Conservation (phyloP, 2,888 invertebrate genomes). For the Aspidiotus destructor region DNA sequence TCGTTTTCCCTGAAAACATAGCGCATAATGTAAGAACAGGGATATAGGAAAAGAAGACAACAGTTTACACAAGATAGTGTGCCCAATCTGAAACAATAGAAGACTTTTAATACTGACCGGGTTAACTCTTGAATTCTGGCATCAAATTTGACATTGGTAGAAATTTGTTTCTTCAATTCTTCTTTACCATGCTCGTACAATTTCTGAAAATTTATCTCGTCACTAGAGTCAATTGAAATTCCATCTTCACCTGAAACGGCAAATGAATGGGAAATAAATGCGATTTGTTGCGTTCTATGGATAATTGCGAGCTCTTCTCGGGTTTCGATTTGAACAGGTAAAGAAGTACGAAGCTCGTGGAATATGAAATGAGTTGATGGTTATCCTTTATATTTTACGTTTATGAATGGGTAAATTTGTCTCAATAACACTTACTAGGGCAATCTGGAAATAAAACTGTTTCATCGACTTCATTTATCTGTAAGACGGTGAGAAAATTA, state of each 20-base stretch:
- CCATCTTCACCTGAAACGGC: slow-evolving; percentile 33
- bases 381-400: too few species aligned
- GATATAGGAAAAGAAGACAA: not conserved
- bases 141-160: slow-evolving; percentile 32
- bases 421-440: slow-evolving; percentile 10
- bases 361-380: too few species aligned
- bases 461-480: slow-evolving; percentile 16
- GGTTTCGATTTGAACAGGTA: too few species aligned
- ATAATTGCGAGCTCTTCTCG: too few species aligned
- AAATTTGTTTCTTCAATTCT: slow-evolving; percentile 33
- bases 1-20: slow-evolving; percentile 62
- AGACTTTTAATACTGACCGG: slow-evolving; percentile 32
- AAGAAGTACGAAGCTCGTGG: too few species aligned
- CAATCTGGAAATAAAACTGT: slow-evolving; percentile 21
- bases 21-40: not conserved
- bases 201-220: slow-evolving; percentile 31
- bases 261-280: too few species aligned
- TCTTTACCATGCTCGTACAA: slow-evolving; percentile 27
- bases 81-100: not conserved
- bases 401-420: not conserved
- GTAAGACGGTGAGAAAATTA: not conserved
- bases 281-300: too few species aligned
- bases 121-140: slow-evolving; percentile 37
- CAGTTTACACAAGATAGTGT: not conserved
- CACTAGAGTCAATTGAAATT: slow-evolving; percentile 33